A percentile compares a stretch with the other conserved stretches of the same genome.
Conservation (phyloP, 1,140 invertebrate species). For the Yoshiicerus persimilis region DNA sequence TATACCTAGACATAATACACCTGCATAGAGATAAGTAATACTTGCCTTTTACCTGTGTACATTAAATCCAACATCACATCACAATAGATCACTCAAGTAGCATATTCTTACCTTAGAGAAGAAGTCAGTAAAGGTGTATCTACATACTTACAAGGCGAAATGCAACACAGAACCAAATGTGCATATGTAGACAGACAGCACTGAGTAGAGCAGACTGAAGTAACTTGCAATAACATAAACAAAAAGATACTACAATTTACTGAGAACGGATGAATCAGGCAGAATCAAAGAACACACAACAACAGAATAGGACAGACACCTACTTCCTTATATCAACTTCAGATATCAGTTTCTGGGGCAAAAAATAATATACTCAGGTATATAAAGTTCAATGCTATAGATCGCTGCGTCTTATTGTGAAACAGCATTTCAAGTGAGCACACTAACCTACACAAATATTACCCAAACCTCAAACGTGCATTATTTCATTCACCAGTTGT, state of each 20-base stretch:
- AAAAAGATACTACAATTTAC: not conserved
- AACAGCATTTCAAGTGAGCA: not conserved
- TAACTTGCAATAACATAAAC: not conserved
- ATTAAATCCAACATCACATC: not conserved
- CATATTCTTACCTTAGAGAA: not conserved
- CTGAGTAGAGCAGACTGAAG: not conserved
- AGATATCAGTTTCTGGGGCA: slow-evolving; percentile 2
- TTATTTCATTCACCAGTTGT: not conserved
- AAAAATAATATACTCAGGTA: not conserved
- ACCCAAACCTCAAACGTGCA: not conserved
- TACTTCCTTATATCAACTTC: not conserved
- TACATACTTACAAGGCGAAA: not conserved
- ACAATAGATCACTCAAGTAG: not conserved
- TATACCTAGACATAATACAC: too few species aligned
- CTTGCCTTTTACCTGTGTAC: not conserved
- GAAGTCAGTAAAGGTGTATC: not conserved
- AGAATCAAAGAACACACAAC: not conserved
- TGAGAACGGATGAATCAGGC: not conserved
- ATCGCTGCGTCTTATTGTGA: not conserved
- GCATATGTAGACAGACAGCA: not conserved
- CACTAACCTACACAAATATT: not conserved
- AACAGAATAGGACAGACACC: not conserved
- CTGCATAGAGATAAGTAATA: too few species aligned
- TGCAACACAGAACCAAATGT: not conserved
- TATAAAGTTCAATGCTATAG: slow-evolving; percentile 16